A percentile compares a stretch with the other conserved stretches of the same genome.
These are phyloP conservation scores for Choreutis nemorana DNA, from an alignment of 2,888 invertebrate genomes.

Conservation along the genomic window DNA sequence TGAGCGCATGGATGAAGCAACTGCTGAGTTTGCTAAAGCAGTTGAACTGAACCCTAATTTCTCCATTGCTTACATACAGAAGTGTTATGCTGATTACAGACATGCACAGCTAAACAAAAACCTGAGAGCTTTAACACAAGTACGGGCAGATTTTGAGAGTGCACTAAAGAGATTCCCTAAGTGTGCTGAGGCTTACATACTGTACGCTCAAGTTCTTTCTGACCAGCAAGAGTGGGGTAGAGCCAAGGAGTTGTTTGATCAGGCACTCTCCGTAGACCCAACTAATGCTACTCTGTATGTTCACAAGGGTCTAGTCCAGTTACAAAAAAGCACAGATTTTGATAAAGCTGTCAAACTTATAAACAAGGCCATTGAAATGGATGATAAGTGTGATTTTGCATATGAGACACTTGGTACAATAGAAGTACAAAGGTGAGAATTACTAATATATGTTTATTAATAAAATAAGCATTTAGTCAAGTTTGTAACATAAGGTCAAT, in stretches of 20 bases:
- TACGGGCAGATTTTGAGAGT: constrained; percentile 76
- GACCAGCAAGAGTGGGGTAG: constrained; percentile 85
- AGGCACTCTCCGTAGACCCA: constrained; percentile 83
- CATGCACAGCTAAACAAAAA: constrained; percentile 70
- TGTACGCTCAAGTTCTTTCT: constrained; percentile 90
- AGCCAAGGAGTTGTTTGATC: constrained; percentile 83
- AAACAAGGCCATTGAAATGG: constrained; percentile 83
- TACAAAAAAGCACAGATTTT: constrained; percentile 87
- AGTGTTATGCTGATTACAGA: constrained; percentile 88
- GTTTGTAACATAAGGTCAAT: no score
- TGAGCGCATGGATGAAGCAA: constrained; percentile 83
- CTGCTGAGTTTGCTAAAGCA: constrained; percentile 83
- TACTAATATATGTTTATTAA: no score
- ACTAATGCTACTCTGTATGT: constrained; percentile 87
- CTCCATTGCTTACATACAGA: constrained; percentile 88
- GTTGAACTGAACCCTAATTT: constrained; percentile 84
- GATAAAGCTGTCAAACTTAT: constrained; percentile 81
- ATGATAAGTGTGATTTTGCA: constrained; percentile 93
- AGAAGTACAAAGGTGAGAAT: constrained; percentile 85
- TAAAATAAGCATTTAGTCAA: no score
- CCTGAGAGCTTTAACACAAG: constrained; percentile 68
- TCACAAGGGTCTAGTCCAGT: constrained; percentile 82
- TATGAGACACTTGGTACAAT: constrained; percentile 95
- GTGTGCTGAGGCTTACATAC: constrained; percentile 85
- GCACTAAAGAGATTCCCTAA: constrained; percentile 82